Evolutionary conservation across 2,113 vertebrate genomes (phyloP).

Genomic region (Seriola quinqueradiata): DNA sequence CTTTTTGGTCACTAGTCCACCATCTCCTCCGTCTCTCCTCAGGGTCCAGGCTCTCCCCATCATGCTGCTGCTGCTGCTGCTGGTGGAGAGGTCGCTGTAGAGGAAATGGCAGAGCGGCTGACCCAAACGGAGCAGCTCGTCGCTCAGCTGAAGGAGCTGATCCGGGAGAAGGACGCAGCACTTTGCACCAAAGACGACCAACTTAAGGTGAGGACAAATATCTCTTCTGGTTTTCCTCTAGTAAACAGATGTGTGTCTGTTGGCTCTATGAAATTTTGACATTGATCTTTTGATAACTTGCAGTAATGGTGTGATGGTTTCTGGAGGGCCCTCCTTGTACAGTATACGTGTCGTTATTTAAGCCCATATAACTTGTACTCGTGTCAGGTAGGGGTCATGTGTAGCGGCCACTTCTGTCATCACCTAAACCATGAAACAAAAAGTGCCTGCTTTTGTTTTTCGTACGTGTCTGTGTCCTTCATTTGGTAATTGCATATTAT

Average conservation of each 20-base stretch:
- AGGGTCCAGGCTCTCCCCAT: slow-evolving; percentile 80
- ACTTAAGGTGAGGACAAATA: slow-evolving; percentile 84
- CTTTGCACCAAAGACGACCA: slow-evolving; percentile 87
- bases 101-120: slow-evolving; percentile 88
- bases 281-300: too few species aligned
- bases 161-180: slow-evolving; percentile 89
- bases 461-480: too few species aligned
- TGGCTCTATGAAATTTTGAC: too few species aligned
- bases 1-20: background rate
- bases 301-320: too few species aligned
- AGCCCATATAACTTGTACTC: too few species aligned
- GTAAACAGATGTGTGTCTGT: background rate
- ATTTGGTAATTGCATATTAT: too few species aligned
- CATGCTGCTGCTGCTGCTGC: background rate
- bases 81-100: slow-evolving; percentile 45
- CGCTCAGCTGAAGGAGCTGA: slow-evolving; percentile 89
- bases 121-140: slow-evolving; percentile 88
- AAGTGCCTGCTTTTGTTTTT: too few species aligned
- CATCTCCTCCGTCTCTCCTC: background rate
- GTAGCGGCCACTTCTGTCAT: too few species aligned
- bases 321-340: background rate
- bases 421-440: too few species aligned
- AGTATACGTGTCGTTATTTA: background rate
- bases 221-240: too few species aligned
- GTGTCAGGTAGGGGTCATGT: too few species aligned